Conservation (phyloP, 2,113 vertebrate species). For the Calonectris borealis region DNA sequence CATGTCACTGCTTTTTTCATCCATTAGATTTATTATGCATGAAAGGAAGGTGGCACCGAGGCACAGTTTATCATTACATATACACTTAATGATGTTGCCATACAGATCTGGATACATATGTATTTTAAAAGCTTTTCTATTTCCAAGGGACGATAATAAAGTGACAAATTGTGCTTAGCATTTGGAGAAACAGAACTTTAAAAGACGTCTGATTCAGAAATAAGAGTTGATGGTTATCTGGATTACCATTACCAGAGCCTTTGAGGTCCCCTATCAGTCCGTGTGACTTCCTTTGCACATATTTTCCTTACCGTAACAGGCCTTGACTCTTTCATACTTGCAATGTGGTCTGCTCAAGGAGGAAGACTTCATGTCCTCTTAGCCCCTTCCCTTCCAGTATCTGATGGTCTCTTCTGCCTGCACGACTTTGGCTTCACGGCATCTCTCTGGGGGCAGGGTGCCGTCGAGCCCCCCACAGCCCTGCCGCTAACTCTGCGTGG, state of each 20-base stretch:
- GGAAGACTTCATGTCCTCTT: background rate
- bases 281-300: constrained; percentile 53
- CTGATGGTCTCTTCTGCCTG: background rate
- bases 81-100: background rate
- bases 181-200: constrained; percentile 8
- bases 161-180: background rate
- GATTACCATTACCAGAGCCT: constrained; percentile 40
- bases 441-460: background rate
- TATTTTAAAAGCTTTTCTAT: background rate
- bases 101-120: background rate
- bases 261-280: constrained; percentile 45
- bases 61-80: background rate
- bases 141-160: background rate
- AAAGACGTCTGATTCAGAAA: constrained; percentile 36
- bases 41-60: constrained; percentile 29
- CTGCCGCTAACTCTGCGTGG: too few species aligned
- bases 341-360: background rate
- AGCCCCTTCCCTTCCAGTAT: background rate
- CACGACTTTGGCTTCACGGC: fast-evolving
- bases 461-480: fast-evolving
- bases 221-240: constrained; percentile 52
- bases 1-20: constrained; percentile 22
- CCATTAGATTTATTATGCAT: constrained; percentile 34
- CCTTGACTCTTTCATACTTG: constrained; percentile 16
- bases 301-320: constrained; percentile 50